Evolutionary conservation across 2,113 vertebrate species (phyloP).

Genomic region (Poeciliopsis turrubarensis): DNA sequence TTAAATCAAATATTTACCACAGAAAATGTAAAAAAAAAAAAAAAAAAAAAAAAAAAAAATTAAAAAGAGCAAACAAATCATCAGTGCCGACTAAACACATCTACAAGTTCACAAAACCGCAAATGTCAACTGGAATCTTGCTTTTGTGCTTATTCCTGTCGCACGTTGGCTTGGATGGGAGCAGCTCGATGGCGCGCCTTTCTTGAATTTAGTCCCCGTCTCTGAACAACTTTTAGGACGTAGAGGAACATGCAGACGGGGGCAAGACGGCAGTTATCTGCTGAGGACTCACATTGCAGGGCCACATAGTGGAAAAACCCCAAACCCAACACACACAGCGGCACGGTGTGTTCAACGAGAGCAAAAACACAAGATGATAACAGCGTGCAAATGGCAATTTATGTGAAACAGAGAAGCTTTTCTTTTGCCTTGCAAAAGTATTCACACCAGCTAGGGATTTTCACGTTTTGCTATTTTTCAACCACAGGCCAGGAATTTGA

Average conservation of each 20-base stretch:
- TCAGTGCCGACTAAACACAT: conserved; percentile 69
- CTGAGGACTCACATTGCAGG: conserved; percentile 48
- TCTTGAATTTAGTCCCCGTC: background rate
- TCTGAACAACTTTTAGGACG: conserved; percentile 32
- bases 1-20: conserved; percentile 73
- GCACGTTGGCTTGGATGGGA: conserved; percentile 39
- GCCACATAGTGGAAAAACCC: conserved; percentile 43
- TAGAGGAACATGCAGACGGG: conserved; percentile 5
- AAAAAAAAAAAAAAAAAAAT: conserved; percentile 62
- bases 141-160: conserved; percentile 75
- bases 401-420: background rate
- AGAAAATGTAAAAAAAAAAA: conserved; percentile 56
- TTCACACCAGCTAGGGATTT: background rate
- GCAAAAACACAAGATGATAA: conserved; percentile 48
- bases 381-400: conserved; percentile 40
- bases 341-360: conserved; percentile 45
- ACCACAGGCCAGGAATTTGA: background rate
- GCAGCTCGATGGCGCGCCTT: conserved; percentile 25
- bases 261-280: conserved; percentile 72
- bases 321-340: conserved; percentile 59
- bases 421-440: background rate
- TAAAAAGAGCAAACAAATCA: conserved; percentile 64
- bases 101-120: conserved; percentile 72
- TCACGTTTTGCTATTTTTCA: background rate
- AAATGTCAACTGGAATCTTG: conserved; percentile 51